Evolutionary conservation across 2,113 vertebrate species (phyloP), one percentile per base, ranked within the genome.

Genomic region (Verasper variegatus): DNA sequence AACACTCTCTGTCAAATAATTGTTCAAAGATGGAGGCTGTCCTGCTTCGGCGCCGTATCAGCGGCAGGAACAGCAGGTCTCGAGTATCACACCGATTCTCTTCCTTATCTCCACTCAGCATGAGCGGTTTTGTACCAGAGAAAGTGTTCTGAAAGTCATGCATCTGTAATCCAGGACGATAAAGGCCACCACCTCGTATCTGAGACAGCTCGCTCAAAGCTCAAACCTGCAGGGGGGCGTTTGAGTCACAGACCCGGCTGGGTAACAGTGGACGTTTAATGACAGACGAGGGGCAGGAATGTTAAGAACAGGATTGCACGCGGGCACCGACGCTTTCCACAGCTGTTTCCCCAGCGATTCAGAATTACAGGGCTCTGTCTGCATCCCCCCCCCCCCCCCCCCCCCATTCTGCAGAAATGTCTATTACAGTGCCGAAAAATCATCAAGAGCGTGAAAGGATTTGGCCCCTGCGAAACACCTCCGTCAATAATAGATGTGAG

Each of bases 401-500:
- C 2, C 67, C 66, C 68, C 35, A 13, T 74, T 76, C 40, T 56
- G 60, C 60, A 68, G n/a, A 81, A 90, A 88, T 35, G 31, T 76
- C 71, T 83, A 80, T 84, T 84, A 82, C 78, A 76, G 74, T 26
- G 66, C 17, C 68, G 66, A 76, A 58, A 86, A 89, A 86, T 82
- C 80, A 86, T 88, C 68, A 65, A 60, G 61, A 80, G 79, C 62
- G 68, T 80, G 79, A 86, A 86, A 89, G 80, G 86, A 82, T 89
- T 83, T 66, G 80, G 78, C 84, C 89, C 55, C 86, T 71, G 74
- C 52, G 62, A 87, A 91, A 82, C 71, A 85, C 69, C 74, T 61
- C 71, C 74, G 82, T 94, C 74, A 93, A 94, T 94, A 93, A 93
- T 94, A 90, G 69, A 94, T 93, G 87, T 68, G 54, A 24, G 49